These are phyloP conservation scores for Terebella lapidaria DNA, from an alignment of 2,888 invertebrate genomes.

Conservation along the genomic window DNA sequence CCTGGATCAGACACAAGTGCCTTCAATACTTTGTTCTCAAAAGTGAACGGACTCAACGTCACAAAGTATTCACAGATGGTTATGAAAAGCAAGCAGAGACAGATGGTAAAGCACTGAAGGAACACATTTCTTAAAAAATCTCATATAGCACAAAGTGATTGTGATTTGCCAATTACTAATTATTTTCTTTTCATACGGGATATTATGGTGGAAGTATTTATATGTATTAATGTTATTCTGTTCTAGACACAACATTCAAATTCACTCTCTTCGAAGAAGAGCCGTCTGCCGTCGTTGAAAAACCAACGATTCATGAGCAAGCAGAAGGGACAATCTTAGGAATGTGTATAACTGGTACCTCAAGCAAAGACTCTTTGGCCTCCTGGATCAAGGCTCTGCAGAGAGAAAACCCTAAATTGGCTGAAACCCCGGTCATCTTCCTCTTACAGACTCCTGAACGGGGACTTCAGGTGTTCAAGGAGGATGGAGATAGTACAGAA, in stretches of 20 bases:
- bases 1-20: constrained; percentile 71
- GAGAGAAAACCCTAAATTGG: constrained; percentile 67
- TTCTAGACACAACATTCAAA: no score
- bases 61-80: constrained; percentile 13
- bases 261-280: constrained; percentile 30
- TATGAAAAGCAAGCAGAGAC: constrained; percentile 13
- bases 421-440: constrained; percentile 77
- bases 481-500: neutral
- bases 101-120: constrained; percentile 3
- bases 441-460: constrained; percentile 49
- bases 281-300: constrained; percentile 37
- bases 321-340: constrained; percentile 84
- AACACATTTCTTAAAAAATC: no score
- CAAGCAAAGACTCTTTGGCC: constrained; percentile 77
- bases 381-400: constrained; percentile 67
- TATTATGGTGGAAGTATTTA: no score
- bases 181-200: no score
- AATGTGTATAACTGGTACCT: constrained; percentile 85
- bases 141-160: no score
- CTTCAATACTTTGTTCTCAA: constrained; percentile 80
- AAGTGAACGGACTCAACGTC: constrained; percentile 57
- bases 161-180: no score
- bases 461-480: neutral
- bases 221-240: no score
- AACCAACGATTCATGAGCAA: constrained; percentile 81